Conservation (phyloP, 2,113 vertebrate species). For the Odontophorus gujanensis region DNA sequence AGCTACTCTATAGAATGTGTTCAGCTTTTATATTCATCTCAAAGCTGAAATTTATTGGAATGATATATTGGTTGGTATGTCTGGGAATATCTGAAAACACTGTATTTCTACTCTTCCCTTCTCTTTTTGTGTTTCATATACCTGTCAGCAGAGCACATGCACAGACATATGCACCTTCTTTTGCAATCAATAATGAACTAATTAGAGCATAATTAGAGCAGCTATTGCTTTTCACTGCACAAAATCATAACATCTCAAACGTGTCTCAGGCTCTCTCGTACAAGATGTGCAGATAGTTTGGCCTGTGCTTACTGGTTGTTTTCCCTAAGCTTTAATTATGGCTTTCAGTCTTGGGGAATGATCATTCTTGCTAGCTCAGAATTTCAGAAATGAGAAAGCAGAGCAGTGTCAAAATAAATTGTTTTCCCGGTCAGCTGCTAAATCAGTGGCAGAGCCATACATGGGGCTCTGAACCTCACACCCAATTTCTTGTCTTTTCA, state of each 20-base stretch:
- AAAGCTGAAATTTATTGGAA: background rate
- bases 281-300: background rate
- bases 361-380: background rate
- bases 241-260: background rate
- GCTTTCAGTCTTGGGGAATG: background rate
- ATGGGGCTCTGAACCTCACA: background rate
- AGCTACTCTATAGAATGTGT: background rate
- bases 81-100: constrained; percentile 5
- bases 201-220: constrained; percentile 47
- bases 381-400: background rate
- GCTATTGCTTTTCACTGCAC: background rate
- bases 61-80: background rate
- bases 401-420: background rate
- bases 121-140: background rate
- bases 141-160: background rate
- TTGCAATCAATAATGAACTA: constrained; percentile 17
- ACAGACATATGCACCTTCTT: background rate
- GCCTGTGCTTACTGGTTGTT: background rate
- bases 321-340: background rate
- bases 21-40: constrained; percentile 22
- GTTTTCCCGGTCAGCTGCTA: background rate
- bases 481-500: background rate
- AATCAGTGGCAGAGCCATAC: background rate
- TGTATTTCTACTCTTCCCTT: background rate
- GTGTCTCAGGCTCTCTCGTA: background rate